phyloP scores from a whole-genome alignment of 1,140 invertebrate species.

The Zaprionus davidi region DNA sequence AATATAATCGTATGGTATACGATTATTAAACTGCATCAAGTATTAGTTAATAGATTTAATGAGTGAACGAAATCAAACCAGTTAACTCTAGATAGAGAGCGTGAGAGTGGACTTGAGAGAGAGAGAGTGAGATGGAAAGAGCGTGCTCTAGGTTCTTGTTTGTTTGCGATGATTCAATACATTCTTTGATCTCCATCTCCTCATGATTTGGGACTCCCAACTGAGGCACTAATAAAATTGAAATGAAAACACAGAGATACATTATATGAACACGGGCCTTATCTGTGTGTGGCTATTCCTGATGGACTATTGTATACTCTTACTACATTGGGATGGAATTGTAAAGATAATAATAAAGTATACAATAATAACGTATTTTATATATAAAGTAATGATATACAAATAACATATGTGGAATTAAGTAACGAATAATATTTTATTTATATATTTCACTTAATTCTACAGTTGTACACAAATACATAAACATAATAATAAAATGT shows the following conservation, averaged over 20 bases:
- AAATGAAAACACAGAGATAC: not conserved
- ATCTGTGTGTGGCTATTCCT: not conserved
- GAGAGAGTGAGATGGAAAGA: not conserved
- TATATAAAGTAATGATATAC: too few relatives aligned
- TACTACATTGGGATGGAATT: not conserved
- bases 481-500: too few relatives aligned
- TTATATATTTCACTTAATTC: too few relatives aligned
- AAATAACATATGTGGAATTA: too few relatives aligned
- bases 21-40: not conserved
- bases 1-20: not conserved
- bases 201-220: not conserved
- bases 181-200: slow-evolving; percentile 6
- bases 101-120: not conserved
- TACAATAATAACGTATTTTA: too few relatives aligned
- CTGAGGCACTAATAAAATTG: not conserved
- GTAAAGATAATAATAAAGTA: too few relatives aligned
- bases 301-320: not conserved
- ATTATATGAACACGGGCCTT: not conserved
- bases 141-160: not conserved
- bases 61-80: not conserved
- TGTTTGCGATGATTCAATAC: slow-evolving; percentile 1
- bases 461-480: too few relatives aligned
- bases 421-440: too few relatives aligned
- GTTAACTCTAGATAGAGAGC: not conserved
- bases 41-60: not conserved